Percentiles rank a stretch among this genome's conserved stretches.
Conservation (phyloP, 1,140 invertebrate species). For the Popillia japonica region DNA sequence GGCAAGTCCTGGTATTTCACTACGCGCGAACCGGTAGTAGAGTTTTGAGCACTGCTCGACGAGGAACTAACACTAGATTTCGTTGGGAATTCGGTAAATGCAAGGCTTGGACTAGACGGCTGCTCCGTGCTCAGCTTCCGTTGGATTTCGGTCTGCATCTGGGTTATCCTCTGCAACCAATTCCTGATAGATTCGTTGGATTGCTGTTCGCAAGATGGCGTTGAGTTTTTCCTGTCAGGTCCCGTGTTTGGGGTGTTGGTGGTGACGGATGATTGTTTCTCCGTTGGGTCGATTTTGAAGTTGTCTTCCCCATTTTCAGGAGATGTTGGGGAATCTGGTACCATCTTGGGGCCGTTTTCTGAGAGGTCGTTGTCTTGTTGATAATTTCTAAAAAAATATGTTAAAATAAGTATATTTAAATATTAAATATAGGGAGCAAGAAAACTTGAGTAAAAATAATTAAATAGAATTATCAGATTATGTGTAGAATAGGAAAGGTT, state of each 20-base stretch:
- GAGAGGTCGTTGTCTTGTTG: neutral
- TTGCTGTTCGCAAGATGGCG: conserved; percentile 45
- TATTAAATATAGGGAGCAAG: too few species aligned
- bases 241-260: neutral
- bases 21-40: conserved; percentile 60
- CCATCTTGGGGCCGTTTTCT: conserved; percentile 39
- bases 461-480: too few species aligned
- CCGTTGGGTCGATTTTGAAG: neutral
- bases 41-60: conserved; percentile 48
- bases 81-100: conserved; percentile 20
- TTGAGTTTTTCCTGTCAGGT: neutral
- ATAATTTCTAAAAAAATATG: neutral
- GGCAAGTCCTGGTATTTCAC: conserved; percentile 82
- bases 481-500: too few species aligned
- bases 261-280: neutral
- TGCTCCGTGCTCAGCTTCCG: conserved; percentile 46
- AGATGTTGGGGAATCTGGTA: conserved; percentile 36
- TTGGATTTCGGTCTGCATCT: conserved; percentile 68
- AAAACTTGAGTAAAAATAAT: too few species aligned
- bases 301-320: conserved; percentile 20
- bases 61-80: conserved; percentile 31
- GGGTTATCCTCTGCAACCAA: conserved; percentile 76
- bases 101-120: conserved; percentile 13
- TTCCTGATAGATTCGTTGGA: conserved; percentile 72
- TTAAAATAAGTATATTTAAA: neutral